Conservation (phyloP, 2,888 invertebrate species). For the Mythimna lalbum region DNA sequence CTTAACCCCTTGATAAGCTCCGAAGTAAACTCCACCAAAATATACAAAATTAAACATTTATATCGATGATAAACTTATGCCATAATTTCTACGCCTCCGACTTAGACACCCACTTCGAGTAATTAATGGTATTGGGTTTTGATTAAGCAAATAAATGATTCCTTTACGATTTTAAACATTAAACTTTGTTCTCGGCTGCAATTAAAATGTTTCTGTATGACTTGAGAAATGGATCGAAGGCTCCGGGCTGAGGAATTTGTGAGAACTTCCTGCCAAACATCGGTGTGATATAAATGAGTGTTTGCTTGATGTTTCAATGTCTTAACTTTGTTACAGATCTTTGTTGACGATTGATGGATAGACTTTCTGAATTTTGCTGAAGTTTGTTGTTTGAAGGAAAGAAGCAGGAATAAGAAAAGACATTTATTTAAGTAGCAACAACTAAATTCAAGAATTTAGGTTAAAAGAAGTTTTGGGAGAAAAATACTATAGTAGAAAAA, state of each 20-base stretch:
- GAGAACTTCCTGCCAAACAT: conserved; percentile 44
- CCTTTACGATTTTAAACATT: conserved; percentile 74
- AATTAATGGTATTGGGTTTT: conserved; percentile 81
- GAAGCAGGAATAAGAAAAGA: not conserved
- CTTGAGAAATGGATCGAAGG: conserved; percentile 65
- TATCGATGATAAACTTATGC: conserved; percentile 75
- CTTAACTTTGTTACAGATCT: conserved; percentile 45
- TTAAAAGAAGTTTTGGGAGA: too few relatives aligned
- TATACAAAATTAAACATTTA: conserved; percentile 68
- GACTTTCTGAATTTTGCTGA: conserved; percentile 17
- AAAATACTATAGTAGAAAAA: too few relatives aligned
- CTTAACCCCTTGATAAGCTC: conserved; percentile 41
- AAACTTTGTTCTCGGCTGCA: conserved; percentile 67
- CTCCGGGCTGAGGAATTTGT: conserved; percentile 34
- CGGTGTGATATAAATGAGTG: conserved; percentile 45
- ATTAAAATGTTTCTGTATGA: conserved; percentile 73
- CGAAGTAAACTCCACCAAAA: conserved; percentile 50
- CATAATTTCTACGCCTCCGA: conserved; percentile 75
- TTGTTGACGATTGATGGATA: conserved; percentile 41
- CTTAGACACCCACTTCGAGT: conserved; percentile 73
- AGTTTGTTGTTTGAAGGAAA: conserved; percentile 12
- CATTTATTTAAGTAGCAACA: not conserved
- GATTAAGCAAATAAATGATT: conserved; percentile 83
- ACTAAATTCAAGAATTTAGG: not conserved
- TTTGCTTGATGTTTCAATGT: conserved; percentile 47